phyloP scores from a whole-genome alignment of 2,113 vertebrate genomes.

The Pseudorectes ferrugineus region DNA sequence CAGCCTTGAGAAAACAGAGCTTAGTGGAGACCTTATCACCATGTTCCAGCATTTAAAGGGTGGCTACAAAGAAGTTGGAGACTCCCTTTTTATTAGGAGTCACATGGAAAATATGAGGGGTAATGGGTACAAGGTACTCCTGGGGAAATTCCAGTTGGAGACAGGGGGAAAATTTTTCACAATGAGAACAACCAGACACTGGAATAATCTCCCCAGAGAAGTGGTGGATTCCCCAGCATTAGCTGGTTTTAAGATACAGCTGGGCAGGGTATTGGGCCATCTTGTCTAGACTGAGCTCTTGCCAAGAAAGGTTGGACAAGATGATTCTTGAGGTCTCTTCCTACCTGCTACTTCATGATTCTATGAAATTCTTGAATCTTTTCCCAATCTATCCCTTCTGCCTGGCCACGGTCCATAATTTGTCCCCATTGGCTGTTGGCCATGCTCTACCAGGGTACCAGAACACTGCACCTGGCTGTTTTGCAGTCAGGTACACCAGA shows the following conservation, averaged over 20 bases:
- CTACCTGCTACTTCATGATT: neutral
- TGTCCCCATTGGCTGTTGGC: neutral
- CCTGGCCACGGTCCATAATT: neutral
- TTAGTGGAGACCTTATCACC: neutral
- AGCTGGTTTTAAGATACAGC: neutral
- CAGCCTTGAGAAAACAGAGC: neutral
- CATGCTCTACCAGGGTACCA: neutral
- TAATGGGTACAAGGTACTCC: neutral
- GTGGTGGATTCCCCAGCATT: neutral
- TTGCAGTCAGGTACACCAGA: neutral
- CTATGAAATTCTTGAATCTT: neutral
- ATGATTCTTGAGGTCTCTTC: neutral
- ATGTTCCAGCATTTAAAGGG: neutral
- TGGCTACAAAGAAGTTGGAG: neutral
- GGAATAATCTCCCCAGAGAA: neutral
- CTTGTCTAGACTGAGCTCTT: neutral
- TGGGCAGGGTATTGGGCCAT: neutral
- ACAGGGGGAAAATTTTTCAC: neutral
- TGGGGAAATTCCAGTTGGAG: neutral
- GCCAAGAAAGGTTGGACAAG: neutral
- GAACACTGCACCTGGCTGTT: neutral
- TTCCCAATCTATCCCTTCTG: neutral
- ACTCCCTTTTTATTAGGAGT: neutral
- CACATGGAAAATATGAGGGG: rapidly evolving
- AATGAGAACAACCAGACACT: neutral